phyloP scores from a whole-genome alignment of 2,797 vertebrate genomes.

The Phalanger gymnotis region DNA sequence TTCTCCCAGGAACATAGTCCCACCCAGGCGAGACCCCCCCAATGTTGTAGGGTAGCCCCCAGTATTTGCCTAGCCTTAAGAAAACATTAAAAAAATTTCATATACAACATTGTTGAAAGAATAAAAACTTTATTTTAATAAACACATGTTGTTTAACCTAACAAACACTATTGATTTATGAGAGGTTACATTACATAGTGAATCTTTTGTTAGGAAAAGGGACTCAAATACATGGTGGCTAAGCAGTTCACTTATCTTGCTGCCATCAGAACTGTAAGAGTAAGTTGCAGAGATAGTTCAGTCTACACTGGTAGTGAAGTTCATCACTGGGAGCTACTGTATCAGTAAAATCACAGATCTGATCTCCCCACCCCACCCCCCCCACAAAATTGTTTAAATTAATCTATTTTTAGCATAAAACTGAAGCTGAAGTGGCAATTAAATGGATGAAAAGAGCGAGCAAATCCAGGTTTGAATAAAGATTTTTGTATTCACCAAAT shows the following conservation, averaged over 20 bases:
- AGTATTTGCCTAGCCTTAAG: background rate
- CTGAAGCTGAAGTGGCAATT: slow-evolving; percentile 30
- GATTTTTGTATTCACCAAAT: slow-evolving; percentile 17
- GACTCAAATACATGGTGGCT: background rate
- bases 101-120: background rate
- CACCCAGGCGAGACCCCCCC: background rate
- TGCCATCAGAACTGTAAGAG: background rate
- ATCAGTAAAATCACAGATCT: background rate
- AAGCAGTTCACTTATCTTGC: background rate
- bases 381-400: background rate
- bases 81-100: background rate
- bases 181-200: background rate
- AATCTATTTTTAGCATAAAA: slow-evolving; percentile 14
- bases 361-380: background rate
- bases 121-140: background rate
- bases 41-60: background rate
- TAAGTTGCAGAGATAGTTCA: background rate
- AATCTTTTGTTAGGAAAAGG: background rate
- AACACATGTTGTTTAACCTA: background rate
- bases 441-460: slow-evolving; percentile 22
- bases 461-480: slow-evolving; percentile 39
- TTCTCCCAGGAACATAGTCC: background rate
- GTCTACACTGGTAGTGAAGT: background rate
- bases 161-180: background rate
- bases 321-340: background rate